Conservation (phyloP, 1,140 invertebrate genomes). For the Agraylea sexmaculata region DNA sequence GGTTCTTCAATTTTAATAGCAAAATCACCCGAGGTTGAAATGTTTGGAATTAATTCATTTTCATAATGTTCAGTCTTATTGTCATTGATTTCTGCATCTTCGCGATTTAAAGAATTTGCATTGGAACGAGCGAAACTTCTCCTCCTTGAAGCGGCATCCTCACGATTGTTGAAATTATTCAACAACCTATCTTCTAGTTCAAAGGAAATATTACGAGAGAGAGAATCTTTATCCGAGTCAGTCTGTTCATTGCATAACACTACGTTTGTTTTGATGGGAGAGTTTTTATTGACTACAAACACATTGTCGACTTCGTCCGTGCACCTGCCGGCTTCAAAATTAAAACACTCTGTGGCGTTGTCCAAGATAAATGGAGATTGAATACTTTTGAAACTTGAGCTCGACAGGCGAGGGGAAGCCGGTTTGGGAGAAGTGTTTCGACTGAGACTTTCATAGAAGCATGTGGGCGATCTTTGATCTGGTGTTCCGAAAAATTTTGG, state of each 20-base stretch:
- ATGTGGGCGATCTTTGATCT: constrained; percentile 32
- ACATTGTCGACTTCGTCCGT: constrained; percentile 9
- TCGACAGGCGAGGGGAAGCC: constrained; percentile 31
- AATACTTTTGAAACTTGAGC: constrained; percentile 14
- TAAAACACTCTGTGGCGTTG: constrained; percentile 11
- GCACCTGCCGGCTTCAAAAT: constrained; percentile 6
- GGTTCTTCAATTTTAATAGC: constrained; percentile 5
- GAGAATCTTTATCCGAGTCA: constrained; percentile 14
- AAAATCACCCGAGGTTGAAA: background rate
- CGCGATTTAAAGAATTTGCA: background rate
- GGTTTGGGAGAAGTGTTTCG: constrained; percentile 24
- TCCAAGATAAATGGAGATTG: constrained; percentile 15
- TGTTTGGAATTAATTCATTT: background rate
- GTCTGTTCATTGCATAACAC: constrained; percentile 12
- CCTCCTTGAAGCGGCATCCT: constrained; percentile 2
- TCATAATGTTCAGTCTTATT: constrained; percentile 11
- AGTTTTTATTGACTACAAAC: constrained; percentile 5
- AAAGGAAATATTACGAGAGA: too few species aligned
- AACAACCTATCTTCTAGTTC: too few species aligned
- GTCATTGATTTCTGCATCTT: constrained; percentile 8
- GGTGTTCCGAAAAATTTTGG: constrained; percentile 36
- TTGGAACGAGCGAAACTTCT: background rate
- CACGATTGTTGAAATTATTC: constrained; percentile 7
- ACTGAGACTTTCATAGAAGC: constrained; percentile 31
- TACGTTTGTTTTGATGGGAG: constrained; percentile 1